Evolutionary conservation across 2,888 invertebrate species (phyloP).

Genomic region (Muscina levida): DNA sequence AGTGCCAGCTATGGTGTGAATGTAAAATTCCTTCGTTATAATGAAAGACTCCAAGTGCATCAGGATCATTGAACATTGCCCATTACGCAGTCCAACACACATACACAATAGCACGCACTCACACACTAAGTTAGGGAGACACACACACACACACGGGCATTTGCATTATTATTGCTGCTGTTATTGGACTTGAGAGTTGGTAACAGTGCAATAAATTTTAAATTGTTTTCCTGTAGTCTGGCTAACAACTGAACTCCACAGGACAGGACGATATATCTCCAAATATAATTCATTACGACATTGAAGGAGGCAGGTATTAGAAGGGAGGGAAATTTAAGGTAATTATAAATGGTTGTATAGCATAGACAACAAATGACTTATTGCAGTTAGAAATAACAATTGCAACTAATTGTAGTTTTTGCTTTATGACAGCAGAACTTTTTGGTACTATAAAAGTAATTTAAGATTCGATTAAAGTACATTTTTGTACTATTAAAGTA

Average conservation of each 20-base stretch:
- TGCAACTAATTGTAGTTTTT: no score
- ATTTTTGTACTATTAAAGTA: no score
- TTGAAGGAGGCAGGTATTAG: neutral
- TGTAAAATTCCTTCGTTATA: constrained; percentile 23
- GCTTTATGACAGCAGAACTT: no score
- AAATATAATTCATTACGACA: constrained; percentile 27
- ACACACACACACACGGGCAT: neutral
- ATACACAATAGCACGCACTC: neutral
- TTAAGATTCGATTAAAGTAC: no score
- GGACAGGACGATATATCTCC: constrained; percentile 18
- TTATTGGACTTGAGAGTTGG: constrained; percentile 46
- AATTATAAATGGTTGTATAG: no score
- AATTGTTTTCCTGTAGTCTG: constrained; percentile 30
- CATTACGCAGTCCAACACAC: neutral
- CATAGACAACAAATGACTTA: no score
- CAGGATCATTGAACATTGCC: constrained; percentile 27
- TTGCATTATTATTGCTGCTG: constrained; percentile 22
- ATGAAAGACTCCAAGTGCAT: constrained; percentile 20
- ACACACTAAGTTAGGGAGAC: no score
- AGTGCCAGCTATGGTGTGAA: constrained; percentile 33
- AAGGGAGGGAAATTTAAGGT: no score
- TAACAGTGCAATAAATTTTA: constrained; percentile 45
- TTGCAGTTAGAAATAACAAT: no score
- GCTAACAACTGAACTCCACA: constrained; percentile 16
- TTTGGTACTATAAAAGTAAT: no score